Evolutionary conservation across 2,113 vertebrate genomes (phyloP).

Genomic region (Cyphomyrus discorhynchus): DNA sequence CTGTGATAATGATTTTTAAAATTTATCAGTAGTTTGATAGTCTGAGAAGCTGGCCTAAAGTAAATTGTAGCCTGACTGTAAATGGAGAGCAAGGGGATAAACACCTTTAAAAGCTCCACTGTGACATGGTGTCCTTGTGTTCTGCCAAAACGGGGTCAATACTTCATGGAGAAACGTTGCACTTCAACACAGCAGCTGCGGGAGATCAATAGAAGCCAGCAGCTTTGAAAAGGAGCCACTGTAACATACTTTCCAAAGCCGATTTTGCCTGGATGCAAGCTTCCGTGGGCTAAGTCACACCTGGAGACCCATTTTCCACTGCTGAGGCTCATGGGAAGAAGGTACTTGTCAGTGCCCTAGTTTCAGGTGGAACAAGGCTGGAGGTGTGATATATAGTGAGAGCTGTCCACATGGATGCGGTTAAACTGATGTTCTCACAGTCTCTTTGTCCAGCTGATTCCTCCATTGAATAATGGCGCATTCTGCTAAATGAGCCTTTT

Average conservation of each 20-base stretch:
- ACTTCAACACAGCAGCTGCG: not conserved
- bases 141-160: not conserved
- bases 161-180: not conserved
- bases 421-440: not conserved
- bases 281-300: not conserved
- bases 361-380: not conserved
- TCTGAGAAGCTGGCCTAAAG: not conserved
- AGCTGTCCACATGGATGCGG: not conserved
- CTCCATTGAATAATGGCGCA: not conserved
- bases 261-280: not conserved
- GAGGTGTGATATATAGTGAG: not conserved
- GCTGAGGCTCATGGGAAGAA: not conserved
- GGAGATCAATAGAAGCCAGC: not conserved
- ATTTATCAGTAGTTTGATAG: not conserved
- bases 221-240: not conserved
- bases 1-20: not conserved
- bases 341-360: not conserved
- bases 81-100: not conserved
- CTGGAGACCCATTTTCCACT: not conserved
- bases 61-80: not conserved
- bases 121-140: not conserved
- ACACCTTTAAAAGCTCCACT: not conserved
- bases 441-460: not conserved
- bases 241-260: not conserved
- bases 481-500: not conserved